A percentile compares a stretch with the other conserved stretches of the same genome.
Conservation (phyloP, 2,888 invertebrate genomes). For the Andrena flavipes region DNA sequence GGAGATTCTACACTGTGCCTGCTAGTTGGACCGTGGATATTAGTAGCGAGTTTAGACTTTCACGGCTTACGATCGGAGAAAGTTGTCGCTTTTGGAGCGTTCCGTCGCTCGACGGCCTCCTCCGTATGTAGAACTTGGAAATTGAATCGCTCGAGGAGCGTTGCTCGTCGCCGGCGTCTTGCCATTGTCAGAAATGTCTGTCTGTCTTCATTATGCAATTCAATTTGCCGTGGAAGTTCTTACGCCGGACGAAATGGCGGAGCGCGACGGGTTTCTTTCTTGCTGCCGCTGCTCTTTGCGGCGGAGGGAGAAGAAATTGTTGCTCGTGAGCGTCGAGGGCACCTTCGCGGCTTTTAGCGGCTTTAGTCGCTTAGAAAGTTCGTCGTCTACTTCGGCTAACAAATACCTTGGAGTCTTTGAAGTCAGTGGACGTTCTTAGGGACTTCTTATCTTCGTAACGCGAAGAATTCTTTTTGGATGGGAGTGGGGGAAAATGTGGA, state of each 20-base stretch:
- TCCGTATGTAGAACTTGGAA: slow-evolving; percentile 35
- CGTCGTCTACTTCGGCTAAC: not conserved
- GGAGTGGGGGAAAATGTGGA: too few species aligned
- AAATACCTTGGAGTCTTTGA: not conserved
- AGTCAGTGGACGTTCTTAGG: too few species aligned
- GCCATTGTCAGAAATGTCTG: slow-evolving; percentile 29
- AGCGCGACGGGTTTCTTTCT: not conserved
- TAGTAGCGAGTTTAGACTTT: slow-evolving; percentile 38
- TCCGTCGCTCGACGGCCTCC: not conserved
- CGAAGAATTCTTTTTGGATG: too few species aligned
- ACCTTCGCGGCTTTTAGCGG: too few species aligned
- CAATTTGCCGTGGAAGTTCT: slow-evolving; percentile 33
- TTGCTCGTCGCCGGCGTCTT: not conserved
- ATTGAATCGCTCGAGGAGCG: slow-evolving; percentile 39
- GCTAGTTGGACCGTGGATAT: slow-evolving; percentile 1
- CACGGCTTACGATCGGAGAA: slow-evolving; percentile 44
- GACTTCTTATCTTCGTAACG: too few species aligned
- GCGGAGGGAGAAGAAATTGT: not conserved
- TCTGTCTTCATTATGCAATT: slow-evolving; percentile 50
- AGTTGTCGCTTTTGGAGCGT: slow-evolving; percentile 31
- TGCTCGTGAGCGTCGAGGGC: not conserved
- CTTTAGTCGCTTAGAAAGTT: not conserved
- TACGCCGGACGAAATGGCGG: slow-evolving; percentile 1
- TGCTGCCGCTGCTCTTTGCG: not conserved
- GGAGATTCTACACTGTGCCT: not conserved